phyloP scores from a whole-genome alignment of 1,140 invertebrate genomes.

The Drosophila quadrilineata region DNA sequence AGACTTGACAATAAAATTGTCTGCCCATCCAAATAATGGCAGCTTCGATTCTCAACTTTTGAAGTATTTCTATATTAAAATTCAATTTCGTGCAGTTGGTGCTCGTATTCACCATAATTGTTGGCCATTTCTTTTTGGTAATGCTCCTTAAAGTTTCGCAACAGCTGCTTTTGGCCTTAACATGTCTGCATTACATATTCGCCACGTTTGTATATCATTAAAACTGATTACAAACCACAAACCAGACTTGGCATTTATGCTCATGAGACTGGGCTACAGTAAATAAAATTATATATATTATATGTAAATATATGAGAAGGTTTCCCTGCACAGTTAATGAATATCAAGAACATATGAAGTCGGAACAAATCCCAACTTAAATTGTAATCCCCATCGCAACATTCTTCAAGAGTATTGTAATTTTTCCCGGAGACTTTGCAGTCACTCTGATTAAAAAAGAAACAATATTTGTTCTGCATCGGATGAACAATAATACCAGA shows the following conservation, averaged over 20 bases:
- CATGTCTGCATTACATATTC: conserved; percentile 32
- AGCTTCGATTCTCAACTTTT: not conserved
- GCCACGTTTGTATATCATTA: conserved; percentile 60
- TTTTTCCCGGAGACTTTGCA: too few species aligned
- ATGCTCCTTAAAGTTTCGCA: conserved; percentile 8
- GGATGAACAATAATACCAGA: too few species aligned
- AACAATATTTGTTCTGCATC: too few species aligned
- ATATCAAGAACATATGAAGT: conserved; percentile 8
- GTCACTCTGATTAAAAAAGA: too few species aligned
- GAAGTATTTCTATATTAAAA: conserved; percentile 28
- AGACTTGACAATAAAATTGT: not conserved
- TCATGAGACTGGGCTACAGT: conserved; percentile 30
- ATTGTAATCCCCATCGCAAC: conserved; percentile 11
- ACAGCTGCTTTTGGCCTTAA: conserved; percentile 18
- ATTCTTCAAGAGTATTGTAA: too few species aligned
- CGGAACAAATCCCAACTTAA: conserved; percentile 18
- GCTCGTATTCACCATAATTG: conserved; percentile 1
- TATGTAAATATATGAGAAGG: conserved; percentile 10
- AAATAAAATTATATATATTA: conserved; percentile 45
- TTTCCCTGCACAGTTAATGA: conserved; percentile 5
- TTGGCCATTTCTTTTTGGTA: conserved; percentile 18
- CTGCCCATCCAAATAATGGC: not conserved
- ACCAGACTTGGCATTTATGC: not conserved
- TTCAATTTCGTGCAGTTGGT: conserved; percentile 17
- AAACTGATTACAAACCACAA: conserved; percentile 30